Base-by-base conservation (phyloP, 2,888 invertebrate genomes). In the Nephrotoma flavescens region DNA sequence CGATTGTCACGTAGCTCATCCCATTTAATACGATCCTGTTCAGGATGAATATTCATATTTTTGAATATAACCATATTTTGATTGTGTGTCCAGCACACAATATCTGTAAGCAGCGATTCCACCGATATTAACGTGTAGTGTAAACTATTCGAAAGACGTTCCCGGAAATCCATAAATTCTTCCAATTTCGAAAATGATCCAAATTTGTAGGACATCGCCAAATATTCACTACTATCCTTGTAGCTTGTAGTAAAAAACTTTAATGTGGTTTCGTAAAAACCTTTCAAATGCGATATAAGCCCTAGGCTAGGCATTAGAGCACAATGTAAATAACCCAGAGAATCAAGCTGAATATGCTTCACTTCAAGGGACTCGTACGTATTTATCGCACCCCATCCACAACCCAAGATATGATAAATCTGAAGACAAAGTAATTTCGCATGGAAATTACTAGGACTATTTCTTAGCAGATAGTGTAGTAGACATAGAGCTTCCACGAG, bases 331-430 rank as follows among this genome's bases (percentile, higher is more conserved):
- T 96, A 97, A 88, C 98, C 97, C 90, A 99, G 92, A 0, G 98
- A 97, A 91, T 98, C 97, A 90, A 98, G 93, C 92, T 98, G 98
- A 89, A 98, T 95, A 92, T 98, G 97, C 92, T 99, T 99, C 87
- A 97, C 94, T 90, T 98, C 98, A 90, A 99, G 92, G 86, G 94
- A 94, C 88, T 95, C 94, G 91, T 96, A 96, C 89, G 95, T 93
- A 86, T 93, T 93, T 89, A 95, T 95, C 44, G 97, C 96, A 0
- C 95, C 95, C 86, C 94, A 91, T 41, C 94, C 94, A 88, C 95
- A 96, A 88, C 97, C 97, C 93, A 91, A 89, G 90, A 92, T 90
- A 90, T 96, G 96, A 91, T 98, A 98, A 31, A 97, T 93, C 89
- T 95, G 95, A 87, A 98, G 93, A 6, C 97, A 94, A 83, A 98